Base-by-base conservation (phyloP, 2,113 vertebrate genomes). In the Gasterosteus nipponicus region DNA sequence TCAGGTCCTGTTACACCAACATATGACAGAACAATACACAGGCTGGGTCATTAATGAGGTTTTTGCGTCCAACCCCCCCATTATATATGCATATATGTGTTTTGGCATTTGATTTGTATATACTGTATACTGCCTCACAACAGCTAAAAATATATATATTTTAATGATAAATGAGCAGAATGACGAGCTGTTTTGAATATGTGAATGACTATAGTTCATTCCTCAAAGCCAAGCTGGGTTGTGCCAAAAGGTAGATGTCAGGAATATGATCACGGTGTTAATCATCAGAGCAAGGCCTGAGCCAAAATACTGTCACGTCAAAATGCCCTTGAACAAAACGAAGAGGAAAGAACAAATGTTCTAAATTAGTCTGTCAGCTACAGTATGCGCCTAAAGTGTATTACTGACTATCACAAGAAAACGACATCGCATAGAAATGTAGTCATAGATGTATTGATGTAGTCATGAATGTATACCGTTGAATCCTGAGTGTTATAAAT, bases 1-100 rank as follows among this genome's bases (percentile, higher is more conserved):
- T 95, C 59, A 98, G 89, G 75, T 97, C 96, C 97, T 98, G 83
- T 81, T 89, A 86, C 67, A 80, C 15, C 42, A 26, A 69, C 10
- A 22, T 31, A 38, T 10, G 47, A 47, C 41, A 66, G 31, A 26
- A 86, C 6, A 66, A 62, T 7, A 59, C 9, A 73, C 22, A 44
- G 11, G 7, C 18, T 22, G 35, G 39, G 6, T 56, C 33, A 62
- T 26, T 12, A 8, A 68, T 7, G 18, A 8, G 29, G 47, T 22
- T 74, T 57, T 18, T 26, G 22, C 22, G 22, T 26, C 22, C 22
- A 26, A 26, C 22, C 22, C 22, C 22, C 22, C 22, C 22, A 26
- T 35, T 35, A 7, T 8, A 8, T 22, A 66, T 66, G 49, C 31
- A 38, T 51, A 67, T 14, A 51, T 31, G 10, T 41, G 38, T 18